These are phyloP conservation scores for Manis pentadactyla DNA, from an alignment of 2,797 vertebrate genomes.

Conservation along the genomic window DNA sequence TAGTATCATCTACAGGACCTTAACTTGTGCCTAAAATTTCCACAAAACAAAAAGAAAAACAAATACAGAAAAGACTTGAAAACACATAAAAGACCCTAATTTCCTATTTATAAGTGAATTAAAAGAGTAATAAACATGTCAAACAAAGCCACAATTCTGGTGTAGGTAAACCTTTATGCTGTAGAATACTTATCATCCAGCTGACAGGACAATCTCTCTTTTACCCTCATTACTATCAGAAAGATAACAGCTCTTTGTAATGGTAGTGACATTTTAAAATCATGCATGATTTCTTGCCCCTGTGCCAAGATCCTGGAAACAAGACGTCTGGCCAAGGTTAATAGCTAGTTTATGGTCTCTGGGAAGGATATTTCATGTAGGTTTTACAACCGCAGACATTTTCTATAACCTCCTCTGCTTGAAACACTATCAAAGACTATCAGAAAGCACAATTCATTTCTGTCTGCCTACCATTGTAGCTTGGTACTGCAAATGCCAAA, in stretches of 20 bases:
- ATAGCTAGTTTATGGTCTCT: neutral
- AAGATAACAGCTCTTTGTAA: constrained; percentile 31
- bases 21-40: neutral
- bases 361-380: neutral
- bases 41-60: neutral
- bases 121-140: neutral
- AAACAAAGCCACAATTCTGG: neutral
- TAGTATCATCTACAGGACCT: neutral
- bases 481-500: neutral
- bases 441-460: constrained; percentile 29
- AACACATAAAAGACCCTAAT: neutral
- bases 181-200: neutral
- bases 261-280: neutral
- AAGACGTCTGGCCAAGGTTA: constrained; percentile 51
- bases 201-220: neutral
- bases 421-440: constrained; percentile 16
- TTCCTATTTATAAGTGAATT: neutral
- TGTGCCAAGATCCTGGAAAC: neutral
- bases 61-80: neutral
- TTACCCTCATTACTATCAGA: neutral
- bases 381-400: constrained; percentile 37
- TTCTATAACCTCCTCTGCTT: constrained; percentile 42
- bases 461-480: neutral
- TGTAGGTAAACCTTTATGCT: neutral
- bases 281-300: constrained; percentile 20